These are phyloP conservation scores for Lithobates pipiens DNA, from an alignment of 2,797 vertebrate species.

Conservation along the genomic window DNA sequence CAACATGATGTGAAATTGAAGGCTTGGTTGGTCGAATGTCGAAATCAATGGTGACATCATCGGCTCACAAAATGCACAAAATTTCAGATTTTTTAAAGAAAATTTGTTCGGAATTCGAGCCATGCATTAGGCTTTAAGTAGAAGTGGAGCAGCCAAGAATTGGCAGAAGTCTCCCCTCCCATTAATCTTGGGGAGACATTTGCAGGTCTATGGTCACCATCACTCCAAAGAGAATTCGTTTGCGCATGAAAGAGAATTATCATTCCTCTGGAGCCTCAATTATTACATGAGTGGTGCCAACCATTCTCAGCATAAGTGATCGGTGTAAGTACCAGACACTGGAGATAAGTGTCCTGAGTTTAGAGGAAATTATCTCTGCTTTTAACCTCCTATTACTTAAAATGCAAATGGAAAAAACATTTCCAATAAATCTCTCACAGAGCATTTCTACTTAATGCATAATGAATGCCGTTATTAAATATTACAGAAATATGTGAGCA, in stretches of 20 bases:
- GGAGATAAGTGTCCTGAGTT: slow-evolving; percentile 42
- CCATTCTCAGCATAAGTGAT: slow-evolving; percentile 11
- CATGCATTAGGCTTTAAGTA: too few relatives aligned
- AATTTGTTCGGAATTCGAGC: too few relatives aligned
- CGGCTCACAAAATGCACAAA: too few relatives aligned
- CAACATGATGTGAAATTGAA: too few relatives aligned
- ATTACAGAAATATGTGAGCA: slow-evolving; percentile 54
- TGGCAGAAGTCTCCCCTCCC: too few relatives aligned
- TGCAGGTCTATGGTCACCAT: too few relatives aligned
- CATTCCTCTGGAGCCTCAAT: slow-evolving; percentile 19
- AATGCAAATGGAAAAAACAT: slow-evolving; percentile 42
- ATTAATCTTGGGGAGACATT: too few relatives aligned
- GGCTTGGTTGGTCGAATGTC: too few relatives aligned
- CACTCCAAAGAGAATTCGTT: background rate
- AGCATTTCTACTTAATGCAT: slow-evolving; percentile 52
- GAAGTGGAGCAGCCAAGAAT: too few relatives aligned
- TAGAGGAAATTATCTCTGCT: slow-evolving; percentile 43
- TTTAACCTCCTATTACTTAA: slow-evolving; percentile 52
- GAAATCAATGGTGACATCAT: too few relatives aligned
- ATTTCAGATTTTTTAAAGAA: too few relatives aligned
- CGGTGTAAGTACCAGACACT: slow-evolving; percentile 5
- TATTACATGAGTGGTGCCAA: background rate
- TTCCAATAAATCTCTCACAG: slow-evolving; percentile 40
- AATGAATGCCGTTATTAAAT: slow-evolving; percentile 53
- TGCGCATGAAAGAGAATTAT: slow-evolving; percentile 29